Evolutionary conservation across 2,888 invertebrate genomes (phyloP).

Genomic region (Lymantria dispar): DNA sequence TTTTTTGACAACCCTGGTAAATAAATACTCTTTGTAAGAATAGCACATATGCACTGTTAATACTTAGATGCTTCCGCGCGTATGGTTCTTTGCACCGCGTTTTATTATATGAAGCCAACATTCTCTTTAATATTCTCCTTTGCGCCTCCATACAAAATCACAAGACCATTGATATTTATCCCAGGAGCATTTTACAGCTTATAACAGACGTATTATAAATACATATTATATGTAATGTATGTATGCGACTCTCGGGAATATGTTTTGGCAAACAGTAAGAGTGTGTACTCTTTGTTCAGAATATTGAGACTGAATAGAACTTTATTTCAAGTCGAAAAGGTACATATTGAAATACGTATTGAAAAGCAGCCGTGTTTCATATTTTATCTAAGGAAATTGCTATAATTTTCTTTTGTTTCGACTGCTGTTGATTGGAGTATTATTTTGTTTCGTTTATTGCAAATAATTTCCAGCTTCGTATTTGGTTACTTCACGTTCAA

Average conservation of each 20-base stretch:
- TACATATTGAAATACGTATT: constrained; percentile 13
- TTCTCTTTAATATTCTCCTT: constrained; percentile 14
- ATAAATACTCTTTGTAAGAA: no score
- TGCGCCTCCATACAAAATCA: constrained; percentile 18
- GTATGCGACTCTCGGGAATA: constrained; percentile 28
- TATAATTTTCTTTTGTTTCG: constrained; percentile 29
- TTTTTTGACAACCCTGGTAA: no score
- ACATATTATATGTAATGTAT: constrained; percentile 27
- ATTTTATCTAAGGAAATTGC: constrained; percentile 23
- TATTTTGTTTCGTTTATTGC: constrained; percentile 18
- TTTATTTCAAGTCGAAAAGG: constrained; percentile 14
- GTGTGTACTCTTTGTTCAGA: constrained; percentile 18
- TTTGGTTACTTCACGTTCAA: no score
- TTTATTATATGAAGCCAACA: constrained; percentile 9
- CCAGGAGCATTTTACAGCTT: constrained; percentile 24
- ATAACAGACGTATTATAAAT: constrained; percentile 29
- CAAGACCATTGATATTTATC: constrained; percentile 23
- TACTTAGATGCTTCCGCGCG: no score
- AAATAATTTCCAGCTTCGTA: constrained; percentile 1
- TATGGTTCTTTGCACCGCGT: not conserved
- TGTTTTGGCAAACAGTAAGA: constrained; percentile 31
- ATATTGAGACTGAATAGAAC: constrained; percentile 13
- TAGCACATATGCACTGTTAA: no score
- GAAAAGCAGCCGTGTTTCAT: constrained; percentile 24
- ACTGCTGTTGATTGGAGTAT: constrained; percentile 21